Percentiles rank a stretch among this genome's conserved stretches.
phyloP scores from a whole-genome alignment of 2,113 vertebrate genomes.

The Panthera tigris region DNA sequence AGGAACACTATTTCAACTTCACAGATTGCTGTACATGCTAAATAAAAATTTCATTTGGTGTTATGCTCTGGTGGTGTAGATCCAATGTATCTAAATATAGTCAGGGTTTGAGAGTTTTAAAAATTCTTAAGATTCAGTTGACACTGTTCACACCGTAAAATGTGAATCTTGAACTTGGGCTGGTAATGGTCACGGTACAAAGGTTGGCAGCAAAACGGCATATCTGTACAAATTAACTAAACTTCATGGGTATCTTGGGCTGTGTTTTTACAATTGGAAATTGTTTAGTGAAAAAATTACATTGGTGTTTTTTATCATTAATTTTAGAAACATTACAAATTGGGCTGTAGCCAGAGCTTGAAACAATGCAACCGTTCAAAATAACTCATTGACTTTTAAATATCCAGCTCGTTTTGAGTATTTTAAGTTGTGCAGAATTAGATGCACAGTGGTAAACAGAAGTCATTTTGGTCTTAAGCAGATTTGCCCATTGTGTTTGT shows the following conservation, averaged over 20 bases:
- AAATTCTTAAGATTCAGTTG: conserved; percentile 2
- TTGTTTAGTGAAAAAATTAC: conserved; percentile 48
- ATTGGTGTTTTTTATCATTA: conserved; percentile 36
- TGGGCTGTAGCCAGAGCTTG: neutral
- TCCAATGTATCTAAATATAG: neutral
- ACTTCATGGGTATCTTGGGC: conserved; percentile 7
- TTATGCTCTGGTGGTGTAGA: neutral
- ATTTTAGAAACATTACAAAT: conserved; percentile 33
- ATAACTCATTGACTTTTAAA: conserved; percentile 66
- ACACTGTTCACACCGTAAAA: conserved; percentile 30
- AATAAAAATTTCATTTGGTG: conserved; percentile 2
- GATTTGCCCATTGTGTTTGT: neutral
- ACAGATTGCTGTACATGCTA: neutral
- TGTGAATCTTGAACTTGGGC: conserved; percentile 58
- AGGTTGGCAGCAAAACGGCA: conserved; percentile 74
- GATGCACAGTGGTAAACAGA: neutral
- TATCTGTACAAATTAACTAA: conserved; percentile 82
- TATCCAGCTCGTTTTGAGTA: neutral
- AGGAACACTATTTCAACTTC: neutral
- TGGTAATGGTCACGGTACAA: conserved; percentile 78
- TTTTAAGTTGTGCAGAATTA: conserved; percentile 36
- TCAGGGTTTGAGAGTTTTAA: neutral
- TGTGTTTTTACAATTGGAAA: conserved; percentile 56
- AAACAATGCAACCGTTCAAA: conserved; percentile 57
- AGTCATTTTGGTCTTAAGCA: neutral